Percentiles rank a stretch among this genome's conserved stretches.
phyloP scores from a whole-genome alignment of 2,797 vertebrate species.

The Peromyscus eremicus region DNA sequence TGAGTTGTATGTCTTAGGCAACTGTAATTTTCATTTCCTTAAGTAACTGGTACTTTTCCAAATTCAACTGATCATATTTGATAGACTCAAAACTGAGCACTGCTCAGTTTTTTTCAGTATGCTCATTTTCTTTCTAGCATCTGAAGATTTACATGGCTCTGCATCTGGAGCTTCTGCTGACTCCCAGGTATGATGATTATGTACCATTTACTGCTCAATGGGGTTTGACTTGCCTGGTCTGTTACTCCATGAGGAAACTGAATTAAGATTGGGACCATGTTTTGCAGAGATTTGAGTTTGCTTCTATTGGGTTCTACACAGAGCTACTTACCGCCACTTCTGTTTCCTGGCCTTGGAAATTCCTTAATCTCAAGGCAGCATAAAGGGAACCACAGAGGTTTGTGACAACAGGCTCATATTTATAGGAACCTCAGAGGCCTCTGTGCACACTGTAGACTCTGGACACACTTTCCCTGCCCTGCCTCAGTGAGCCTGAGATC shows the following conservation, averaged over 20 bases:
- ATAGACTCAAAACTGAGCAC: constrained; percentile 33
- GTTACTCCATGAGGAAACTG: not conserved
- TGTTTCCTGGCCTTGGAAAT: not conserved
- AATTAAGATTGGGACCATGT: not conserved
- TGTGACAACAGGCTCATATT: not conserved
- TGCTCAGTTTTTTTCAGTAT: not conserved
- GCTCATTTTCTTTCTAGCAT: not conserved
- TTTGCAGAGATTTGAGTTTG: not conserved
- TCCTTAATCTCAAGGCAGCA: not conserved
- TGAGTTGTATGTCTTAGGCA: not conserved
- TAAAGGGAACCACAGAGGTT: not conserved
- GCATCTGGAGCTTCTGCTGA: not conserved
- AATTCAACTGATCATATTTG: not conserved
- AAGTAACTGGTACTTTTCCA: constrained; percentile 28
- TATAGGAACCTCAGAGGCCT: not conserved
- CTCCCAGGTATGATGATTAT: not conserved
- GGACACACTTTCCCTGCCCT: not conserved
- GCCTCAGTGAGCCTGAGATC: not conserved
- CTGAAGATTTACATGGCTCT: not conserved
- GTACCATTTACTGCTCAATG: not conserved
- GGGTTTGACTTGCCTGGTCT: not conserved
- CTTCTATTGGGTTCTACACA: not conserved
- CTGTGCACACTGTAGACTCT: not conserved
- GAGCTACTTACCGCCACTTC: not conserved
- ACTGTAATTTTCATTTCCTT: not conserved